A percentile compares a stretch with the other conserved stretches of the same genome.
Evolutionary conservation across 2,888 invertebrate species (phyloP).

Genomic region (Ctena decussata): DNA sequence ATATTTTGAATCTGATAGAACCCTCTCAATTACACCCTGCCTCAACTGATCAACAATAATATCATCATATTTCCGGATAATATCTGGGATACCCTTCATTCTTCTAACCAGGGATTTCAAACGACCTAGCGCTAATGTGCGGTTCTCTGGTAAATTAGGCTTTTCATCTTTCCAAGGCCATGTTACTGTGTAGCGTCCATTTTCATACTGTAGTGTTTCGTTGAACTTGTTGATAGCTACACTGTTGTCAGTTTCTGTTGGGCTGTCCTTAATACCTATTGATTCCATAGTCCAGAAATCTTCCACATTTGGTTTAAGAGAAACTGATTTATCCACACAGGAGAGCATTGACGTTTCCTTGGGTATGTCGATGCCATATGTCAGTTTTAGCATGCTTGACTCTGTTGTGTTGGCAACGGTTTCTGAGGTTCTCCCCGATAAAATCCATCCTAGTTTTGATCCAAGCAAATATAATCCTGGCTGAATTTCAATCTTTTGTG

Average conservation of each 20-base stretch:
- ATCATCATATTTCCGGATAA: constrained; percentile 22
- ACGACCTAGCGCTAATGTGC: too few species aligned
- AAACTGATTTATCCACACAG: neutral
- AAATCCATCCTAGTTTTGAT: constrained; percentile 23
- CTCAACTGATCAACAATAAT: constrained; percentile 25
- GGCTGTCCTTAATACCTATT: constrained; percentile 19
- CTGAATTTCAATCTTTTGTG: too few species aligned
- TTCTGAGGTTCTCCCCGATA: constrained; percentile 3
- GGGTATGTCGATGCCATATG: neutral
- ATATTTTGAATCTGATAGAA: neutral
- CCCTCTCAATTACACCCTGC: constrained; percentile 32
- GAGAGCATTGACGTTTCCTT: neutral
- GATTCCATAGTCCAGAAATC: constrained; percentile 39
- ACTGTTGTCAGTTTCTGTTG: constrained; percentile 16
- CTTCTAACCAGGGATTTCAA: too few species aligned
- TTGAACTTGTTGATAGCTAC: constrained; percentile 26
- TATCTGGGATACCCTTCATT: too few species aligned
- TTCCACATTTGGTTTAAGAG: constrained; percentile 10
- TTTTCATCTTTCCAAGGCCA: too few species aligned
- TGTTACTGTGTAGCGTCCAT: constrained; percentile 45
- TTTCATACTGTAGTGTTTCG: constrained; percentile 20
- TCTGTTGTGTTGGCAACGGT: neutral
- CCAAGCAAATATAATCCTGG: constrained; percentile 14
- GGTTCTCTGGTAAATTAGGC: constrained; percentile 21
- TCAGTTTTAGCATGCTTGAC: constrained; percentile 4